These are phyloP conservation scores for Mormoops blainvillei DNA, from an alignment of 2,113 vertebrate species.

Conservation along the genomic window DNA sequence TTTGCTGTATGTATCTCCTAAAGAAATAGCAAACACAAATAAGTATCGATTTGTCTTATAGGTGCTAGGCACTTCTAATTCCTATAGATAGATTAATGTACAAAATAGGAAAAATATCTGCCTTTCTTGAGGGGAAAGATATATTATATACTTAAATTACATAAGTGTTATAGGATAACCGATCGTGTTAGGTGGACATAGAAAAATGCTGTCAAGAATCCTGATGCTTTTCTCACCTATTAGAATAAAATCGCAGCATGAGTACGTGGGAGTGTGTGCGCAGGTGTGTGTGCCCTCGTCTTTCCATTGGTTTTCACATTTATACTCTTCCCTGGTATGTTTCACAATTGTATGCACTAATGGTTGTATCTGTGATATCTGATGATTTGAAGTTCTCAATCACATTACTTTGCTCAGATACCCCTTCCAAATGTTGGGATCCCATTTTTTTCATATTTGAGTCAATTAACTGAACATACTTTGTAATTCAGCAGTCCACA, in stretches of 20 bases:
- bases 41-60: background rate
- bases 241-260: background rate
- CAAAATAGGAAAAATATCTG: background rate
- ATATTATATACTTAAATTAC: background rate
- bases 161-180: background rate
- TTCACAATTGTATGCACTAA: background rate
- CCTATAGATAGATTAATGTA: background rate
- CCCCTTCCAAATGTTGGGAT: background rate
- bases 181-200: background rate
- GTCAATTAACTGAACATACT: background rate
- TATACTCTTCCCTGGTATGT: background rate
- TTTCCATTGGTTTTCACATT: background rate
- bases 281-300: accelerated
- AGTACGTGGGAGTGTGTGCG: background rate
- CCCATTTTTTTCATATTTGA: background rate
- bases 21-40: background rate
- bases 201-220: background rate
- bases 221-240: background rate
- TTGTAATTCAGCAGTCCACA: background rate
- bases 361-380: background rate
- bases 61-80: background rate
- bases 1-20: background rate
- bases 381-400: background rate
- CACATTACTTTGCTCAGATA: background rate
- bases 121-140: background rate